Base-by-base conservation (phyloP, 2,888 invertebrate species). In the Limulus polyphemus region DNA sequence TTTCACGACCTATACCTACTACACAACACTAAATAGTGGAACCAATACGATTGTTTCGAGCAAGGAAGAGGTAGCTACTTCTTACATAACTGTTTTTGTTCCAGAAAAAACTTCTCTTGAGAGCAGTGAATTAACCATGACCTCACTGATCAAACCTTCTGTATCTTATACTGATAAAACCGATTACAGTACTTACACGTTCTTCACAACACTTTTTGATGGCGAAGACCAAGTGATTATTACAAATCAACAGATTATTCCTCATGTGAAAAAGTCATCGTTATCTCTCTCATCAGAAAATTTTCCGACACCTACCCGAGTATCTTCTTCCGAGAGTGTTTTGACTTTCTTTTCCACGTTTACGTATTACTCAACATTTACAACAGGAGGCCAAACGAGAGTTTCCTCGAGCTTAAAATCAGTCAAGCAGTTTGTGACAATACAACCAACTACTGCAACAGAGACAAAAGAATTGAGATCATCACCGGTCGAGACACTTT, bases 281-380 rank as follows among this genome's bases (percentile, higher is more conserved):
- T 61, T 66, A 47, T 63, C 65, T 13, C 60, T 66, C 10, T 57
- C 65, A 11, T 46, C 60, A 47, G 48, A 14, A 16, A 14, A 49
- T 16, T 52, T 55, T 4, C 54, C 54, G 32, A 54, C 54, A 11
- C 32, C 32, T 32, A 32, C 32, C 32, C 32, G 32, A 32, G 32
- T 32, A 32, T 32, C 32, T 32, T 32, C 32, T 32, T 11, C 32
- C 11, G 54, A 54, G 32, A 54, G 16, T 16, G 54, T 54, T 12
- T 84, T 86, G 0, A 87, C 89, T 0, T 81, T 83, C 49, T 87
- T 84, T 68, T 87, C 88, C 74, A 88, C 89, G 0, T 80, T 86
- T 55, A 89, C 89, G 0, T 87, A 86, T 72, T 79, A 86, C 58
- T 90, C 89, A 0, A 90, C 89, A 0, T 88, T 87, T 74, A 88